These are phyloP conservation scores for Synergus umbraculus DNA, from an alignment of 2,888 invertebrate species.

Conservation along the genomic window DNA sequence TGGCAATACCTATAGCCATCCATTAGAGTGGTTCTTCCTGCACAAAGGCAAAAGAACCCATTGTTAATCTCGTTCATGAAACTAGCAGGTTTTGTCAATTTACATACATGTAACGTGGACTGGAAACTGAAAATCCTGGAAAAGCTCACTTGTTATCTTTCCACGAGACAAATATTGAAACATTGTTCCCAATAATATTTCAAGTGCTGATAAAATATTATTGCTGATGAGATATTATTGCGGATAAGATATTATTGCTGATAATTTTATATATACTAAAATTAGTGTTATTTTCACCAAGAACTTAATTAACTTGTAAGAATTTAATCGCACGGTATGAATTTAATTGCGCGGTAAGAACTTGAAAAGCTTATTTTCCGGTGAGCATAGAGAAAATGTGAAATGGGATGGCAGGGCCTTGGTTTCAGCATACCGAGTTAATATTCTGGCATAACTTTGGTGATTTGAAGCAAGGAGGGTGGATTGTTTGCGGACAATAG, in stretches of 20 bases:
- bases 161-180: background rate
- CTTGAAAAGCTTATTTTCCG: background rate
- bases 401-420: background rate
- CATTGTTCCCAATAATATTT: background rate
- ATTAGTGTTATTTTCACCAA: background rate
- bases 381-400: background rate
- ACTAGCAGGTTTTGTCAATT: background rate
- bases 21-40: background rate
- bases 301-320: background rate
- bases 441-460: slow-evolving; percentile 7
- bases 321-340: background rate
- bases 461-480: slow-evolving; percentile 2
- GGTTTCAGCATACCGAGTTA: background rate
- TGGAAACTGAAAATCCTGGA: background rate
- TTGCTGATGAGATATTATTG: too few relatives aligned
- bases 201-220: too few relatives aligned
- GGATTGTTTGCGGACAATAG: slow-evolving; percentile 7
- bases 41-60: background rate
- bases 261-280: background rate
- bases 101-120: background rate
- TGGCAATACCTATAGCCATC: background rate
- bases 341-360: background rate
- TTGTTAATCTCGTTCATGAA: background rate
- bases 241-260: too few relatives aligned
- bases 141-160: background rate